Conservation (phyloP, 2,113 vertebrate species). For the Apodemus speciosus region DNA sequence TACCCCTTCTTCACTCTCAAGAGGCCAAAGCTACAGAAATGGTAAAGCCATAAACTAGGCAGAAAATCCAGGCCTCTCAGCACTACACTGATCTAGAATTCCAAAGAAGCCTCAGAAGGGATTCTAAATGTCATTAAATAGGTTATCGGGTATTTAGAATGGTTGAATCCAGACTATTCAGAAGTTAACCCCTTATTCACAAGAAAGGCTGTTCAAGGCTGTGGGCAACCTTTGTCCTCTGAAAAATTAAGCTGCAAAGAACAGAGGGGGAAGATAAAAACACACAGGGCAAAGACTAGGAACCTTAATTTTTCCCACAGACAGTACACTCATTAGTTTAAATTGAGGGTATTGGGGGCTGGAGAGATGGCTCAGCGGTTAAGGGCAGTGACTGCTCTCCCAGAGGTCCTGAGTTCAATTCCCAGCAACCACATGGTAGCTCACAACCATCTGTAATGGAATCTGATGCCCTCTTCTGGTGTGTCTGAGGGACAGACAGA, state of each 20-base stretch:
- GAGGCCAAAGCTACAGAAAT: not conserved
- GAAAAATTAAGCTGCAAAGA: constrained; percentile 16
- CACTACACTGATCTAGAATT: not conserved
- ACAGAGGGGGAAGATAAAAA: not conserved
- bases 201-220: constrained; percentile 5
- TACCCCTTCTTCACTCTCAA: not conserved
- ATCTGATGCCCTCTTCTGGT: no score
- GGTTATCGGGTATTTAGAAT: constrained; percentile 26
- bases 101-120: not conserved
- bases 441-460: no score
- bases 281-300: not conserved
- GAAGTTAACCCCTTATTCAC: constrained; percentile 3
- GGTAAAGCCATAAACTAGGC: not conserved
- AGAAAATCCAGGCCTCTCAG: not conserved
- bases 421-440: no score
- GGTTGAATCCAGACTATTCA: constrained; percentile 14
- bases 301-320: not conserved
- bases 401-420: no score
- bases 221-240: not conserved
- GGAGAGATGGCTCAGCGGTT: no score
- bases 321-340: not conserved
- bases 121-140: not conserved
- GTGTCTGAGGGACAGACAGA: no score
- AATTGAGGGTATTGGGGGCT: not conserved
- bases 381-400: no score